Percentiles rank a stretch among this genome's conserved stretches.
Evolutionary conservation across 2,888 invertebrate species (phyloP).

Genomic region (Strigamia crassipes): DNA sequence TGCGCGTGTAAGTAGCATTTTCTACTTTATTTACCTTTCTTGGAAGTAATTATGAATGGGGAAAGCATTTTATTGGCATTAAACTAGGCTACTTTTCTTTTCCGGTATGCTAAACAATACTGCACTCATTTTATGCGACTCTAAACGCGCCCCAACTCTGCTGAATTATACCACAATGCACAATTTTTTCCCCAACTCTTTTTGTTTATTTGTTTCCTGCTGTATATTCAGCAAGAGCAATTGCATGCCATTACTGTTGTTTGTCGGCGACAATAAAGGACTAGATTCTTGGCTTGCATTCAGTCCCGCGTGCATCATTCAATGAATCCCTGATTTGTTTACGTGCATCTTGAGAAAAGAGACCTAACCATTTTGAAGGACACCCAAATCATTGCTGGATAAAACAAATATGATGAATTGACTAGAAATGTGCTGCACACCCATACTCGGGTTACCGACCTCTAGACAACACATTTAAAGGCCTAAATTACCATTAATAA

Average conservation of each 20-base stretch:
- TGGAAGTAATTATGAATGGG: background rate
- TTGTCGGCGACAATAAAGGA: background rate
- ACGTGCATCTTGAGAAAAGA: background rate
- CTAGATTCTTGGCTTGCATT: background rate
- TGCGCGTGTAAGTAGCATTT: no score
- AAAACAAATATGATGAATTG: background rate
- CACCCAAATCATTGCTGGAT: background rate
- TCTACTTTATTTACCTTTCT: no score
- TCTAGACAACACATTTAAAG: no score
- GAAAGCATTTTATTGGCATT: background rate
- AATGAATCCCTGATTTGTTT: slow-evolving; percentile 1
- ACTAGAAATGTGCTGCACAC: no score
- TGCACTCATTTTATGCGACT: background rate
- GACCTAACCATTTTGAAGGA: background rate
- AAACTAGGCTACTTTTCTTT: background rate
- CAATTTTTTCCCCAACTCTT: background rate
- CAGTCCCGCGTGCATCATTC: background rate
- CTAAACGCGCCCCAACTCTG: background rate
- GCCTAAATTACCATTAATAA: no score
- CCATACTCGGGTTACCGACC: no score
- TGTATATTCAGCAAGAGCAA: background rate
- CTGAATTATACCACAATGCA: background rate
- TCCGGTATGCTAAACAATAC: background rate
- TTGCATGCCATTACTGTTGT: background rate
- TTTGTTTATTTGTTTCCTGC: background rate